phyloP scores from a whole-genome alignment of 2,113 vertebrate genomes.

The Melanocharis versteri region DNA sequence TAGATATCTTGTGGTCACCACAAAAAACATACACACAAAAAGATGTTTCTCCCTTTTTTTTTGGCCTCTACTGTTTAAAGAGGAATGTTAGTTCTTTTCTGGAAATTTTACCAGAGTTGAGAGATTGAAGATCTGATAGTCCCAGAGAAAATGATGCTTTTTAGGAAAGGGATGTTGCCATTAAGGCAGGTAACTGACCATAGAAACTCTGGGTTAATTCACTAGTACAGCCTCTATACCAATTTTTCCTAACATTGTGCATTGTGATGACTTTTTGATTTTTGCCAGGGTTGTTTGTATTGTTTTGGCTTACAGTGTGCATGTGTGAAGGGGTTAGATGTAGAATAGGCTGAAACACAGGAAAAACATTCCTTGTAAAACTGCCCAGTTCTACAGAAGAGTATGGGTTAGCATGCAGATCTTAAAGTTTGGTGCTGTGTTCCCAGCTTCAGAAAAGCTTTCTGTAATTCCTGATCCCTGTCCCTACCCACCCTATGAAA shows the following conservation, averaged over 20 bases:
- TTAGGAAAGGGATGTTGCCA: not conserved
- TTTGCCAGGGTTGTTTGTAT: not conserved
- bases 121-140: not conserved
- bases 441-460: not conserved
- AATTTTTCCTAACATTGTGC: not conserved
- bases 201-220: not conserved
- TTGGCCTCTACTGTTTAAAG: not conserved
- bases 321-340: not conserved
- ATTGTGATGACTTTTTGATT: not conserved
- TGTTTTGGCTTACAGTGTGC: not conserved
- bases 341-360: not conserved
- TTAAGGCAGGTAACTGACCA: not conserved
- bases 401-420: not conserved
- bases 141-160: not conserved
- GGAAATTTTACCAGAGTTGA: not conserved
- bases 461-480: not conserved
- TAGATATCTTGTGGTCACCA: not conserved
- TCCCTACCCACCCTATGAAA: not conserved
- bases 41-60: not conserved
- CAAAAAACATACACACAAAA: not conserved
- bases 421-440: no score
- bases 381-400: not conserved
- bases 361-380: not conserved
- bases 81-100: not conserved
- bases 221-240: not conserved